phyloP scores from a whole-genome alignment of 2,797 vertebrate genomes.

The Chelidonichthys spinosus region DNA sequence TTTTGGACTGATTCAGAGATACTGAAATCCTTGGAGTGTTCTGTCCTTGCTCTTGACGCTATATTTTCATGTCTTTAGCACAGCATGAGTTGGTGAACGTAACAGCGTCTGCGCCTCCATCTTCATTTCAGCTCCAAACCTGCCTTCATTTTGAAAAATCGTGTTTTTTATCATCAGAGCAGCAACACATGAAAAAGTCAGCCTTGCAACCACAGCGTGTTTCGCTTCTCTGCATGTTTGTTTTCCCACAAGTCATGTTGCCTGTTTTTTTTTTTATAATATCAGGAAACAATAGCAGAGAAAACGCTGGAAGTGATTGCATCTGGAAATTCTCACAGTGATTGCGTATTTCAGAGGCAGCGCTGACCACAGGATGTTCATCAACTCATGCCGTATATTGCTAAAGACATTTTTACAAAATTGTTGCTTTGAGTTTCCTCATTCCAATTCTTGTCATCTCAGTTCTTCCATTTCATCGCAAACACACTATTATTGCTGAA shows the following conservation, averaged over 20 bases:
- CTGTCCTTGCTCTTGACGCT: constrained; percentile 35
- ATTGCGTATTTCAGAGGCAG: constrained; percentile 28
- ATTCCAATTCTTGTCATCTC: constrained; percentile 9
- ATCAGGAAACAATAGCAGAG: constrained; percentile 19
- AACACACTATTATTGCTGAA: constrained; percentile 38
- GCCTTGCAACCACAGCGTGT: constrained; percentile 33
- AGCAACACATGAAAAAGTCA: neutral
- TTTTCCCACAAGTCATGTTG: constrained; percentile 24
- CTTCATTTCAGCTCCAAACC: constrained; percentile 16
- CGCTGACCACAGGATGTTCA: constrained; percentile 14
- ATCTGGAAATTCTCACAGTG: neutral
- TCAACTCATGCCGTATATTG: neutral
- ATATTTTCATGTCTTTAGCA: constrained; percentile 28
- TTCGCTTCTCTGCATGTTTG: constrained; percentile 17
- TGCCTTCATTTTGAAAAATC: constrained; percentile 12
- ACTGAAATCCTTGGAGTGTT: constrained; percentile 24
- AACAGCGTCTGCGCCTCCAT: neutral
- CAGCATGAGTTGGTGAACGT: constrained; percentile 23
- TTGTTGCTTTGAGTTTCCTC: constrained; percentile 9
- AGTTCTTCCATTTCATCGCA: constrained; percentile 40
- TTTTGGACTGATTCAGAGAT: constrained; percentile 54
- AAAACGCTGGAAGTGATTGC: neutral
- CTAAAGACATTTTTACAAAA: constrained; percentile 21
- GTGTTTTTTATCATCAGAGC: neutral
- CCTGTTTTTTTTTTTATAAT: constrained; percentile 10